phyloP scores from a whole-genome alignment of 2,797 vertebrate genomes.

The Mastacembelus armatus region DNA sequence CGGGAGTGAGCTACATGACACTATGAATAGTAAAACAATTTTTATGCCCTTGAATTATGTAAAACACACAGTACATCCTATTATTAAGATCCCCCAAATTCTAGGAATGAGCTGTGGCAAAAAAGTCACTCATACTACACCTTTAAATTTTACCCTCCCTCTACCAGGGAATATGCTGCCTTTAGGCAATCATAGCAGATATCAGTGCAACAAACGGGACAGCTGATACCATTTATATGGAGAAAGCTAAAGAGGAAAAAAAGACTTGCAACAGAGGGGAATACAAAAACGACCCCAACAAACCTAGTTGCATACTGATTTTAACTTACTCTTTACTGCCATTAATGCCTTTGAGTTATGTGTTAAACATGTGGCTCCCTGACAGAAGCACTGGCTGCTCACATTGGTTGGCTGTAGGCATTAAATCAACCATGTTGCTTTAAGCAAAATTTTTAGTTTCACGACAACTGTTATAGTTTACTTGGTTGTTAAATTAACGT shows the following conservation, averaged over 20 bases:
- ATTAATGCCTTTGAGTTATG: constrained; percentile 27
- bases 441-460: neutral
- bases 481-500: neutral
- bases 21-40: constrained; percentile 1
- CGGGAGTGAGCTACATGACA: neutral
- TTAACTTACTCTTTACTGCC: constrained; percentile 25
- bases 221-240: constrained; percentile 55
- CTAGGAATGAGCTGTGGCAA: constrained; percentile 3
- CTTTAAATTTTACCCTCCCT: constrained; percentile 29
- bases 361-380: constrained; percentile 32
- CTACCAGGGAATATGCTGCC: constrained; percentile 53
- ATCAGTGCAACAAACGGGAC: constrained; percentile 62
- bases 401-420: constrained; percentile 13
- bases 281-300: constrained; percentile 11
- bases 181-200: constrained; percentile 65
- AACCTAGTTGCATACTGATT: neutral
- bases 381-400: constrained; percentile 30
- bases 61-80: constrained; percentile 14
- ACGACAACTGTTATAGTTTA: neutral
- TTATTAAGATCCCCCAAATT: constrained; percentile 7
- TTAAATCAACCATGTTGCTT: constrained; percentile 10
- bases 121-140: neutral
- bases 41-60: constrained; percentile 18
- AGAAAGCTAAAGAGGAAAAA: constrained; percentile 20
- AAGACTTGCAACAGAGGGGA: constrained; percentile 13